phyloP scores from a whole-genome alignment of 2,888 invertebrate species.

The Lamellibrachia satsuma region DNA sequence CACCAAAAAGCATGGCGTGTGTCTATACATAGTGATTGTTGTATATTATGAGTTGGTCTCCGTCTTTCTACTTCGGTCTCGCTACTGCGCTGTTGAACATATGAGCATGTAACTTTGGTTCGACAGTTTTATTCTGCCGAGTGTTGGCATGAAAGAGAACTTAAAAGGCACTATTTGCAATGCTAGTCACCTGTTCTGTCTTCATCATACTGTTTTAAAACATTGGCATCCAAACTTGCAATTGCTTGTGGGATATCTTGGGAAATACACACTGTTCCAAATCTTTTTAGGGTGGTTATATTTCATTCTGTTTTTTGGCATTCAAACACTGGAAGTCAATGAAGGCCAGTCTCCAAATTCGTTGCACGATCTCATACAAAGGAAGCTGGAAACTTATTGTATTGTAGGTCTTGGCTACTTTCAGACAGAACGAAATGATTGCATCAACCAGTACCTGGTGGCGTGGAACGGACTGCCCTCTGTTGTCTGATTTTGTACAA shows the following conservation, averaged over 20 bases:
- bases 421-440: background rate
- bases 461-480: background rate
- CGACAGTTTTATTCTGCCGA: background rate
- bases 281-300: background rate
- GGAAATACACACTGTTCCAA: background rate
- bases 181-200: background rate
- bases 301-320: background rate
- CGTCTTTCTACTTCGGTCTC: background rate
- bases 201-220: background rate
- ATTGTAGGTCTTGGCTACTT: background rate
- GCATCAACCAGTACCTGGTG: background rate
- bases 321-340: background rate
- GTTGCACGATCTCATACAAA: background rate
- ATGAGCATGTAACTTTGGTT: background rate
- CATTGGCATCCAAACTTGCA: background rate
- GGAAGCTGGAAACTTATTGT: background rate
- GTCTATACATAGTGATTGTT: slow-evolving; percentile 14
- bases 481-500: background rate
- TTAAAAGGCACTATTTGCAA: background rate
- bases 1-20: background rate
- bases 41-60: background rate
- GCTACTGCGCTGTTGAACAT: background rate
- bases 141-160: background rate
- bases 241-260: background rate
- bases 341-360: background rate